Evolutionary conservation across 2,888 invertebrate species (phyloP), one percentile per base, ranked within the genome.

Genomic region (Drosophila phalerata): DNA sequence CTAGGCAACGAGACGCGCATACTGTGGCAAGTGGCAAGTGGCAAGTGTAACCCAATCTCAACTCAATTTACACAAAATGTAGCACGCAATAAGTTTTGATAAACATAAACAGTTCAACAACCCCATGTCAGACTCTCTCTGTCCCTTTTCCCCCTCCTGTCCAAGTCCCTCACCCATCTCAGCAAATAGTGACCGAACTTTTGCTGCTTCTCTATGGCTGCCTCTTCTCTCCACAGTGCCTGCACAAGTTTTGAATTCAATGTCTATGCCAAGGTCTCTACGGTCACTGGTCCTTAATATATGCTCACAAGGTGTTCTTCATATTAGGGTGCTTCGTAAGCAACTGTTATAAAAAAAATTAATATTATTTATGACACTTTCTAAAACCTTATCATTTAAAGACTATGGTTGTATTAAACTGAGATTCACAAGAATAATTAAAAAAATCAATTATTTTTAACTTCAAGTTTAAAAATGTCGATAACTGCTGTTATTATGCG

Each of bases 61-160:
- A 45, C 69, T 52, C 62, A 58, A 56, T 65, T 69, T 60, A 30
- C 69, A 22, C 37, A 69, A 69, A 74, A 61, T 57, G 25, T 74
- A 74, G 71, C 78, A 78, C 77, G 77, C 77, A 78, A 78, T 77
- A 78, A 58, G 62, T 74, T 84, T 81, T 58, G 62, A 67, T 77
- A 73, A 77, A 84, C 65, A 81, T 63, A 85, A 76, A 37, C 76
- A 63, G 86, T 86, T 86, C 86, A 79, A 66, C 75, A 74, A 81
- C 77, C 87, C 77, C 30, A 43, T 56, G 61, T 47, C 65, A 32
- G 69, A 52, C 65, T 1, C 30, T 28, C 28, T 28, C 8, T 28
- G 28, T 8, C 30, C 30, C 9, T 8, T 1, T 9, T 3, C 52
- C 30, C 55, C 15, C 38, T 47, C 49, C 32, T 25, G 32, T 2